A percentile compares a stretch with the other conserved stretches of the same genome.
These are phyloP conservation scores for Hypotaenidia okinawae DNA, from an alignment of 2,797 vertebrate genomes.

Conservation along the genomic window DNA sequence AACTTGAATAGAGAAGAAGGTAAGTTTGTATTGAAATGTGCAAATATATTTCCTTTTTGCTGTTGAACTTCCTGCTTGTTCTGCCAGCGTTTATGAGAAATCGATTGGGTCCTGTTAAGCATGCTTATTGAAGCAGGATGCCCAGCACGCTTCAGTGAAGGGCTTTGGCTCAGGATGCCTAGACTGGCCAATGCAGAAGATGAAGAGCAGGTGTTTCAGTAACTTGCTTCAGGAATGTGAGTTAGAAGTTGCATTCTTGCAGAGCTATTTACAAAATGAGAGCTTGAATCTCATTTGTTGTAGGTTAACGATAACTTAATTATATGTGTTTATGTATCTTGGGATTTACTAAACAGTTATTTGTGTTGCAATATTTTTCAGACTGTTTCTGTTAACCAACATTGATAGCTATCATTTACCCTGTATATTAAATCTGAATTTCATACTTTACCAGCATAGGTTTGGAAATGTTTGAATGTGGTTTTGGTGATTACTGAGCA, in stretches of 20 bases:
- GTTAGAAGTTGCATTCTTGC: background rate
- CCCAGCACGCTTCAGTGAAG: background rate
- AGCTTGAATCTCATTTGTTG: background rate
- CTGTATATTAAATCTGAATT: background rate
- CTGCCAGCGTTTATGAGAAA: background rate
- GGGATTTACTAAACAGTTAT: background rate
- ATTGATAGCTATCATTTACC: background rate
- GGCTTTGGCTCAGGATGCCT: background rate
- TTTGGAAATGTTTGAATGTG: background rate
- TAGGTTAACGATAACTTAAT: background rate
- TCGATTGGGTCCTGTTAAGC: background rate
- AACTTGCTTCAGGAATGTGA: background rate
- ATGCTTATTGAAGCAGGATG: background rate
- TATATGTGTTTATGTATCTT: no score
- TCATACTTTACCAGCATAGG: background rate
- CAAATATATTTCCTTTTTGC: background rate
- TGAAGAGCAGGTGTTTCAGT: no score
- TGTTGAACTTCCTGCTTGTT: conserved; percentile 10
- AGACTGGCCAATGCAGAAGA: background rate
- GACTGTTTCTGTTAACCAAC: background rate
- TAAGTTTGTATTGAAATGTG: background rate
- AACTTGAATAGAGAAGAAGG: conserved; percentile 3
- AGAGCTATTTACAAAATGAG: background rate
- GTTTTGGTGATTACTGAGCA: background rate
- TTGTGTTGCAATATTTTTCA: background rate